A percentile compares a stretch with the other conserved stretches of the same genome.
Evolutionary conservation across 2,797 vertebrate genomes (phyloP).

Genomic region (Sebastes steindachneri): DNA sequence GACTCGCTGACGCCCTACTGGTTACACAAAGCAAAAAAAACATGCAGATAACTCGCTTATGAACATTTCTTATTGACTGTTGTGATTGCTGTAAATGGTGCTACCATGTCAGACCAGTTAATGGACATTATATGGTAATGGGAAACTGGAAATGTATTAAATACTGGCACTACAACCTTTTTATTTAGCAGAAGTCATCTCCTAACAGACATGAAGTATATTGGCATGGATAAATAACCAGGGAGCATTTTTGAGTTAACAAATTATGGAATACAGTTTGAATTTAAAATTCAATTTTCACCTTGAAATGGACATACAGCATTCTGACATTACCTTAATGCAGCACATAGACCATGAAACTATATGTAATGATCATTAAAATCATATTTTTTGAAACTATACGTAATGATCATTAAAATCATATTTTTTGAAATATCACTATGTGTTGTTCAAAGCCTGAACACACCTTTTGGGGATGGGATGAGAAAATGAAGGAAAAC

Average conservation of each 20-base stretch:
- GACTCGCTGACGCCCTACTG: background rate
- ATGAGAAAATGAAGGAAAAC: background rate
- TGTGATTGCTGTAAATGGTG: conserved; percentile 39
- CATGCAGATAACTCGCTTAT: background rate
- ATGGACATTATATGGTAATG: background rate
- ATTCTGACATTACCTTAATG: background rate
- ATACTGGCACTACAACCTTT: background rate
- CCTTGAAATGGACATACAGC: background rate
- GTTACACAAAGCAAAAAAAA: background rate
- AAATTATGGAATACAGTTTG: background rate
- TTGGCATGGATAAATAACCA: background rate
- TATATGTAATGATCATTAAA: background rate
- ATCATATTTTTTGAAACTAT: background rate
- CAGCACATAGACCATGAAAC: background rate
- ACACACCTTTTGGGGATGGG: background rate
- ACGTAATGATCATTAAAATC: background rate
- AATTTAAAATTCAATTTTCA: background rate
- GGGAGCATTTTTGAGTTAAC: background rate
- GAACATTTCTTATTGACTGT: conserved; percentile 1
- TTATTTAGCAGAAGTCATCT: background rate
- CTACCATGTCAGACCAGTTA: background rate
- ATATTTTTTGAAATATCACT: background rate
- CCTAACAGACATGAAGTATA: background rate
- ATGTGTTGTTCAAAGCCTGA: background rate
- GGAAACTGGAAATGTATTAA: background rate